Evolutionary conservation across 1,140 invertebrate species (phyloP), one percentile per base, ranked within the genome.

Genomic region (Phymastichus coffea): DNA sequence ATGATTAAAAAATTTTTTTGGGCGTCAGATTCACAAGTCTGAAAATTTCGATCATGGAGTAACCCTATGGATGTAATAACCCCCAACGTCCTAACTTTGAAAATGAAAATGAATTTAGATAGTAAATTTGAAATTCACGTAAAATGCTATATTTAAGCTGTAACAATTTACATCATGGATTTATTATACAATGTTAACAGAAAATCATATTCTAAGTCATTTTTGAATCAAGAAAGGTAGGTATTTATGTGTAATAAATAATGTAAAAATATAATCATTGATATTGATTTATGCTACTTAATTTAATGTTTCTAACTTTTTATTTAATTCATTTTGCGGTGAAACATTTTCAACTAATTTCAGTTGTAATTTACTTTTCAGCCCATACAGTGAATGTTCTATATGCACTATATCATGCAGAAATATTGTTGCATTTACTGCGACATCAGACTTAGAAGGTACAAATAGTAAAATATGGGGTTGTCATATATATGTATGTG

Each of bases 401-500:
- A 73, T 87, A 38, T 90, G 87, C 71, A 83, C 85, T n/a, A 83
- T 93, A 67, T 94, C 91, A 2, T 83, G 84, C 44, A 83, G 83
- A 20, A 94, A 94, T 78, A 87, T 92, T 37, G 85, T 92, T 19
- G 92, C 92, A 1, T 94, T 93, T 71, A 88, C 87, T 17, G 88
- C 86, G 44, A 84, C 84, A 14, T 89, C 83, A 48, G 88, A 87
- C 75, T 79, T 89, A 43, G 82, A 85, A 41, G 88, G 91, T 66
- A 71, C 68, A 12, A 82, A 79, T 48, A 86, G 85, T 9, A 85
- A 86, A 69, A 86, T 84, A 47, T 88, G 87, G 82, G 86, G 87
- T 26, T 88, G 86, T 20, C 86, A 93, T 76, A 90, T 94, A 41
- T 95, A 93, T 75, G 88, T 94, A 4, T 88, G 89, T 64, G 93